phyloP scores from a whole-genome alignment of 2,113 vertebrate genomes.

The Bambusicola thoracicus region DNA sequence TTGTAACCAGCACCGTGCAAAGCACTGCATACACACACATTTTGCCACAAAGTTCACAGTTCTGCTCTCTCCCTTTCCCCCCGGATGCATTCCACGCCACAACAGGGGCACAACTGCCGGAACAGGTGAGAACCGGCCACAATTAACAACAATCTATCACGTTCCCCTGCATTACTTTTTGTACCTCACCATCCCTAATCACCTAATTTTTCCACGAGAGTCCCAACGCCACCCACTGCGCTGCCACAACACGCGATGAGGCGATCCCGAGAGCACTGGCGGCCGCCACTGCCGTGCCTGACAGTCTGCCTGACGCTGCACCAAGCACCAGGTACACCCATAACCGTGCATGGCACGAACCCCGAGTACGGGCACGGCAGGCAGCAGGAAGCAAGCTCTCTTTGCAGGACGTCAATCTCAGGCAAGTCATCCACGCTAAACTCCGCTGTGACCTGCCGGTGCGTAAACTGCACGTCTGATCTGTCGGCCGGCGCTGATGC shows the following conservation, averaged over 20 bases:
- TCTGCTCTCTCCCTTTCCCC: background rate
- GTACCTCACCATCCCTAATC: background rate
- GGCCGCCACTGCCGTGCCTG: background rate
- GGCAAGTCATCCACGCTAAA: background rate
- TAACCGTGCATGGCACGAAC: background rate
- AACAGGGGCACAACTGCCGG: fast-evolving
- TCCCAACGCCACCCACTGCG: background rate
- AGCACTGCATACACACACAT: background rate
- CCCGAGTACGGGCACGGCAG: background rate
- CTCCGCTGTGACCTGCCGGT: background rate
- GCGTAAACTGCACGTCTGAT: background rate
- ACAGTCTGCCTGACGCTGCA: background rate
- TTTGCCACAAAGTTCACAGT: background rate
- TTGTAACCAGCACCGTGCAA: background rate
- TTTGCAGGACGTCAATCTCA: fast-evolving
- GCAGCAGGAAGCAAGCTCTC: background rate
- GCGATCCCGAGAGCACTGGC: fast-evolving
- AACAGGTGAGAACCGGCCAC: fast-evolving
- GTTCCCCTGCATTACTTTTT: background rate
- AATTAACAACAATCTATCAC: background rate
- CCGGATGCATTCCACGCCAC: background rate
- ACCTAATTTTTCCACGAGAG: background rate
- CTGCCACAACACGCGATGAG: background rate
- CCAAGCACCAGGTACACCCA: background rate
- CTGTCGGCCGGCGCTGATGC: fast-evolving